Base-by-base conservation (phyloP, 2,797 vertebrate species). In the Clamator glandarius region DNA sequence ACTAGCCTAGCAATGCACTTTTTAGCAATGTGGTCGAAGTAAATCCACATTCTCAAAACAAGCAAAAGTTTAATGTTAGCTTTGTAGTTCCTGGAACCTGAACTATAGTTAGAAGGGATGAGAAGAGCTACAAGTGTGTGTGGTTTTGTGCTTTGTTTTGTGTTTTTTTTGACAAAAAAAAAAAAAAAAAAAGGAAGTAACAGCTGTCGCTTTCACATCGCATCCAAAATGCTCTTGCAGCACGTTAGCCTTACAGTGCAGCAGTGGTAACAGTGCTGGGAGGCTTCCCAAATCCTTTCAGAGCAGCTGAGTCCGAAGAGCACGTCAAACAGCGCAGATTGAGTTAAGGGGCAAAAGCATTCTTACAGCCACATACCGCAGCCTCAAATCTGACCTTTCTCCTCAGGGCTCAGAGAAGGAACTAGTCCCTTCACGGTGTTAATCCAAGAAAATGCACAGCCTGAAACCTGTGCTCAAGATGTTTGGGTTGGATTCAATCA, bases 31-130 rank as follows among this genome's bases (percentile, higher is more conserved):
- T n/a, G 24, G 77, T 79, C 33, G 54, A 64, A 84, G 77, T 74
- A 86, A 93, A 95, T 42, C 55, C 51, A 42, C 3, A 55, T 76
- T 94, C 52, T 88, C 50, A 76, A 90, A 92, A 79, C 77, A 88
- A 5, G 31, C 59, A 86, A 15, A 62, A 62, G 70, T 81, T 95
- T 75, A 88, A 86, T 41, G 48, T 73, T 70, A 81, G 95, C 59
- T 82, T 87, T 93, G 75, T 3, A 92, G 79, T 92, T 95, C 83
- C 89, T 82, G 83, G 89, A 95, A 95, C 70, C 74, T 82, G 92
- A 93, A 86, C 89, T 95, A 94, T 70, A 96, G 85, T 96, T 93
- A 96, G 95, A 96, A 96, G 46, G 83, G 90, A 91, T n/a, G 77
- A 96, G 92, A 94, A 95, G 87, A 5, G 7, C 85, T 93, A 88